Base-by-base conservation (phyloP, 35 echinoderm and acorn worm genomes). In the Strongylocentrotus purpuratus region DNA sequence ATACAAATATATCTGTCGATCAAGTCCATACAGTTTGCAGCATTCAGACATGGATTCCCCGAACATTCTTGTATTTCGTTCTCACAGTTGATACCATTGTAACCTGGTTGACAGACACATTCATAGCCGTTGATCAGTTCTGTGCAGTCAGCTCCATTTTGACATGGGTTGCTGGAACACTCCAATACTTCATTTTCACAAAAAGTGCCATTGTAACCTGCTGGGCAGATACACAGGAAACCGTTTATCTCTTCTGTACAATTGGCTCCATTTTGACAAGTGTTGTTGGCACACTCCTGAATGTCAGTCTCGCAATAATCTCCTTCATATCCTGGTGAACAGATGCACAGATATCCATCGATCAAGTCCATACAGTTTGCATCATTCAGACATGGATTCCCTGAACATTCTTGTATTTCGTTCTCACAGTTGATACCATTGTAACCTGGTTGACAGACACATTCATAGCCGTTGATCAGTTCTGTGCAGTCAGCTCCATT, bases 241-340 rank as follows among this genome's bases (percentile, higher is more conserved):
- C 31, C 90, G 70, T 86, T 33, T 17, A 91, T 46, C 11, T 50
- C 28, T 33, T 95, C 90, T 12, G 85, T 12, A 94, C 94, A 96
- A 46, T 46, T 95, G 11, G 70, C 96, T 4, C 95, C 94, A 95
- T 97, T 95, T 33, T 89, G 20, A 93, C 96, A 97, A 1, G 96
- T 94, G 32, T 94, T 86, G 2, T 90, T 92, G 9, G 88, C 58
- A 94, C 96, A 95, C 65, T 95, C 95, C 46, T 87, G 9, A 9
- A 91, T 91, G 52, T 96, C 78, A 22, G 78, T 46, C 60, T 96
- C 96, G 48, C 96, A 96, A 46, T 96, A 58, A 13, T 50, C 85
- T 4, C 96, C 96, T 9, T 33, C 86, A 22, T 92, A 96, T n/a
- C 96, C 96, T 86, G 93, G 55, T 47, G 32, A n/a, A 92, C 94